Evolutionary conservation across 1,140 invertebrate genomes (phyloP), one percentile per base, ranked within the genome.

Genomic region (Colletes gigas): DNA sequence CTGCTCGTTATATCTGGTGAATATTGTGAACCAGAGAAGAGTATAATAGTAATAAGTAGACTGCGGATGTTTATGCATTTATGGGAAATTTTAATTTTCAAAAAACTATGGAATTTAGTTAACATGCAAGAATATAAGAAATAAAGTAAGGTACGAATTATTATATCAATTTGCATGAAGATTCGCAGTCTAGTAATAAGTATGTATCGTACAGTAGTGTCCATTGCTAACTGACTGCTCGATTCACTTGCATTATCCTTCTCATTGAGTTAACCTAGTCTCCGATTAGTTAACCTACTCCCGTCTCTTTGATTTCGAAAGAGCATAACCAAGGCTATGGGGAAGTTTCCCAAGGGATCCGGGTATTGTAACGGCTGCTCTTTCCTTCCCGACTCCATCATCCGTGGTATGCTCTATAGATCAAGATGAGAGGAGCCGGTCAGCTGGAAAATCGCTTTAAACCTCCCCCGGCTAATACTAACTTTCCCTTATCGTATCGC

Each of bases 361-460:
- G 12, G 15, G 60, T 39, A 39, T 85, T 52, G 55, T 84, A 84
- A 63, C 70, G 68, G 76, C 52, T 74, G 68, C 81, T 47, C 73
- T 75, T 66, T 83, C 72, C 65, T 52, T 57, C 55, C 55, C 62
- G 60, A 52, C 44, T 62, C 21, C 21, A 39, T 77, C 47, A 30
- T 21, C 55, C 39, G 9, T 47, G 59, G 63, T 21, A 44, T 59
- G 50, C 70, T 81, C 52, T 63, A 81, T 83, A 66, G 81, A 81
- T 66, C 65, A 82, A 86, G 89, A 88, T 86, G 84, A 88, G 82
- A 88, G 76, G 76, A 85, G 52, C 68, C 80, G 74, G 68, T 83
- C 82, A 78, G 70, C 82, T 78, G 88, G 88, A 90, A 90, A 90
- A 90, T 90, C 88, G 88, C 83, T 90, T 90, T 89, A 90, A 90